Conservation (phyloP, 2,888 invertebrate genomes). For the Limnephilus auricula region DNA sequence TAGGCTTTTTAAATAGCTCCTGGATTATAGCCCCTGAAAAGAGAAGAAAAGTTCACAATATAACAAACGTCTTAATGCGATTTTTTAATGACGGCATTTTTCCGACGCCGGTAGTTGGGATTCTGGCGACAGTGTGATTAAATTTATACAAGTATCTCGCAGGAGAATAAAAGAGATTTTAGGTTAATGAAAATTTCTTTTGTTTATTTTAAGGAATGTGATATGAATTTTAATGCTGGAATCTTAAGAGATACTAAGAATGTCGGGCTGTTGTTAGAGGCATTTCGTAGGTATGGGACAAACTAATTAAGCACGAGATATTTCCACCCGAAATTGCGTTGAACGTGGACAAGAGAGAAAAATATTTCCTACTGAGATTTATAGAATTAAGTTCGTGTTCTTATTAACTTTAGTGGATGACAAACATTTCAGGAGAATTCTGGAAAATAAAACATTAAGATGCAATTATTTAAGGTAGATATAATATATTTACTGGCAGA, state of each 20-base stretch:
- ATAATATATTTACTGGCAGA: no score
- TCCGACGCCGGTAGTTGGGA: slow-evolving; percentile 1
- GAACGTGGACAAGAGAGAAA: not conserved
- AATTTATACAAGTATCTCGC: slow-evolving; percentile 45
- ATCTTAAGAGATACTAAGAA: not conserved
- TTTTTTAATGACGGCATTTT: slow-evolving; percentile 49
- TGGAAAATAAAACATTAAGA: no score
- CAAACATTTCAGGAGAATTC: not conserved
- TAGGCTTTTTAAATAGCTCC: slow-evolving; percentile 61
- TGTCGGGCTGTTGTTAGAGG: not conserved
- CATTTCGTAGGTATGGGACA: not conserved
- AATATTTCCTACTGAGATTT: not conserved
- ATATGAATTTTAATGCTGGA: not conserved
- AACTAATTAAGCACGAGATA: not conserved
- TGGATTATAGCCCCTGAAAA: slow-evolving; percentile 43
- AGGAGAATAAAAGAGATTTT: slow-evolving; percentile 22
- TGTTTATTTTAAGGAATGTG: slow-evolving; percentile 26
- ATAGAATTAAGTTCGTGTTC: not conserved
- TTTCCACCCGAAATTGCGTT: not conserved
- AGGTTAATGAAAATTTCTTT: slow-evolving; percentile 44
- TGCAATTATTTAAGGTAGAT: no score
- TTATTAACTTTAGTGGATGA: not conserved
- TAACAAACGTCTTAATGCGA: slow-evolving; percentile 52
- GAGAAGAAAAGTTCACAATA: slow-evolving; percentile 34
- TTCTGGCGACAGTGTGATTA: slow-evolving; percentile 35